phyloP scores from a whole-genome alignment of 2,113 vertebrate species.

The Megaleporinus macrocephalus region DNA sequence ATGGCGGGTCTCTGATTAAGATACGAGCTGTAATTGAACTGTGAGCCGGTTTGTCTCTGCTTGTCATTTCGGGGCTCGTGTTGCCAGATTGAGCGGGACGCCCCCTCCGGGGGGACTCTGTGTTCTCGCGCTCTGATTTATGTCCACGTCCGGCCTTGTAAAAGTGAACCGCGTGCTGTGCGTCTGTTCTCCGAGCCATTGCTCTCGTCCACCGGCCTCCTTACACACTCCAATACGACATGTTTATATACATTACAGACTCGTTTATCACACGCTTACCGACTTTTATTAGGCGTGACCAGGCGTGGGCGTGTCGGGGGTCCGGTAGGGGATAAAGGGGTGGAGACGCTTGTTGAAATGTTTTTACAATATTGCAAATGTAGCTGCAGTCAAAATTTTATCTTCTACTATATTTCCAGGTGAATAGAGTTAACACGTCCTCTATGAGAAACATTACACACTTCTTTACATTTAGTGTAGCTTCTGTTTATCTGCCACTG shows the following conservation, averaged over 20 bases:
- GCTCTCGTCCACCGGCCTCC: conserved; percentile 13
- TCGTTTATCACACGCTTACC: too few species aligned
- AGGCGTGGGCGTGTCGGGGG: too few species aligned
- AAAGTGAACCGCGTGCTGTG: conserved; percentile 22
- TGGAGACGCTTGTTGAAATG: too few species aligned
- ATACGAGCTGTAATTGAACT: neutral
- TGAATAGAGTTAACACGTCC: too few species aligned
- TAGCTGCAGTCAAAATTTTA: too few species aligned
- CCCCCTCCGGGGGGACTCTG: neutral
- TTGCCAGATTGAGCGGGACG: conserved; percentile 30
- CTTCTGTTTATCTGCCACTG: too few species aligned
- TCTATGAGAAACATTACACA: too few species aligned
- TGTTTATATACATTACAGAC: neutral
- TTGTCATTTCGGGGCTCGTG: neutral
- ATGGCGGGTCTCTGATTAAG: neutral
- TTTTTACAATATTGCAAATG: too few species aligned
- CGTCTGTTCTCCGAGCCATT: conserved; percentile 45
- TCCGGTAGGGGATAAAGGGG: too few species aligned
- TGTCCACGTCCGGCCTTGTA: conserved; percentile 25
- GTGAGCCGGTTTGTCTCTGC: conserved; percentile 2
- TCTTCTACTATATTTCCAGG: too few species aligned
- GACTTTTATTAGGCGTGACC: neutral
- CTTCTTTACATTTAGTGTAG: too few species aligned
- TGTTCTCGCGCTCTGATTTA: conserved; percentile 38
- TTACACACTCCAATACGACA: neutral